Conservation (phyloP, 1,140 invertebrate species). For the Aphis craccivora region DNA sequence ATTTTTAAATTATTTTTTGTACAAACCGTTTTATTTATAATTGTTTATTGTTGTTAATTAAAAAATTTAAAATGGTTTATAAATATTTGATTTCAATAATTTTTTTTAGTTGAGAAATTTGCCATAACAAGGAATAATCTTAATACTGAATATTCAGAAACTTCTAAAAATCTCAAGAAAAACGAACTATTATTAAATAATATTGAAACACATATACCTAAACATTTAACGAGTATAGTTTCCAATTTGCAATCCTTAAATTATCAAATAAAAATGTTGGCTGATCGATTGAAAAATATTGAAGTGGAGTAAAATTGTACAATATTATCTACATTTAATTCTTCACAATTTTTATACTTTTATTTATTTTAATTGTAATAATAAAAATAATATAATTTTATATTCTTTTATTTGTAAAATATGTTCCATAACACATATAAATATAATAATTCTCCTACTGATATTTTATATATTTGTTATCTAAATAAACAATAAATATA, state of each 20-base stretch:
- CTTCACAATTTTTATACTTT: background rate
- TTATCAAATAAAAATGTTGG: background rate
- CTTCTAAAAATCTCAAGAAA: background rate
- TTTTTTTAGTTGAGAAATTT: conserved; percentile 11
- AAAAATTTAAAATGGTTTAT: background rate
- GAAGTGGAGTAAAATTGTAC: background rate
- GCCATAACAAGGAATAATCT: background rate
- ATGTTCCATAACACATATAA: too few species aligned
- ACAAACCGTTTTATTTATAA: background rate
- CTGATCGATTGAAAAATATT: background rate
- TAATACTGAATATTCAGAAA: background rate
- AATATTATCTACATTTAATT: background rate
- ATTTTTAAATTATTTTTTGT: background rate
- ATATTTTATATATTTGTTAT: too few species aligned
- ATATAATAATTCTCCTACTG: too few species aligned
- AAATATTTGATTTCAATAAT: background rate
- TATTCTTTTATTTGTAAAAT: too few species aligned
- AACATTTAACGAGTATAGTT: background rate
- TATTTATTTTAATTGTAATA: background rate
- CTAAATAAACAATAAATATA: background rate
- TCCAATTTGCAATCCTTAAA: background rate
- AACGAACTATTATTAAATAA: conserved; percentile 21
- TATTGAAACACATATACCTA: background rate
- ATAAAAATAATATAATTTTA: background rate
- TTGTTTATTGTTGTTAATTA: background rate